A percentile compares a stretch with the other conserved stretches of the same genome.
These are phyloP conservation scores for Strongylocentrotus purpuratus DNA, from an alignment of 35 echinoderm and acorn worm species.

Conservation along the genomic window DNA sequence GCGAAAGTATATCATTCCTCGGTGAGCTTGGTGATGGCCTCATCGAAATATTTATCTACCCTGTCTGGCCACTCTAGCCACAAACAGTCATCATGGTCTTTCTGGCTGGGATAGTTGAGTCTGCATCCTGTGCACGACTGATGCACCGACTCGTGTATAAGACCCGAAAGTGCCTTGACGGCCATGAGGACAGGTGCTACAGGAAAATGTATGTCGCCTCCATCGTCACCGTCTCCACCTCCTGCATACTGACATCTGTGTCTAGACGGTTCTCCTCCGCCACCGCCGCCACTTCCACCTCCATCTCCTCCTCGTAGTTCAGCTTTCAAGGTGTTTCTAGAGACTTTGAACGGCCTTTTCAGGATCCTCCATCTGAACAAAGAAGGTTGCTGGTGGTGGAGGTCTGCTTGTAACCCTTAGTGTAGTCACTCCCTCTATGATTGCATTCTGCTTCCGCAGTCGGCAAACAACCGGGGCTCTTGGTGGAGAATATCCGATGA, in stretches of 20 bases:
- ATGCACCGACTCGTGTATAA: neutral
- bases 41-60: conserved; percentile 36
- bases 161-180: too few relatives aligned
- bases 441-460: conserved; percentile 32
- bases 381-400: neutral
- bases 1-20: neutral
- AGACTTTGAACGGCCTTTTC: neutral
- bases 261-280: too few relatives aligned
- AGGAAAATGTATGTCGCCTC: too few relatives aligned
- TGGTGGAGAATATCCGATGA: neutral
- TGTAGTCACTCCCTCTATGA: conserved; percentile 24
- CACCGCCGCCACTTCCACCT: neutral
- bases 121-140: neutral
- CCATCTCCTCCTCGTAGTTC: neutral
- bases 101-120: neutral
- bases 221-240: neutral
- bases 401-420: neutral
- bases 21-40: neutral
- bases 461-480: neutral
- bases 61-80: neutral
- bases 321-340: neutral
- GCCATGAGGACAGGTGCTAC: too few relatives aligned
- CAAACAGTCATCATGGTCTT: neutral
- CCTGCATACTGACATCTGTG: neutral
- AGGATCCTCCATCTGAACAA: neutral